Evolutionary conservation across 2,888 invertebrate genomes (phyloP).

Genomic region (Danaus chrysippus): DNA sequence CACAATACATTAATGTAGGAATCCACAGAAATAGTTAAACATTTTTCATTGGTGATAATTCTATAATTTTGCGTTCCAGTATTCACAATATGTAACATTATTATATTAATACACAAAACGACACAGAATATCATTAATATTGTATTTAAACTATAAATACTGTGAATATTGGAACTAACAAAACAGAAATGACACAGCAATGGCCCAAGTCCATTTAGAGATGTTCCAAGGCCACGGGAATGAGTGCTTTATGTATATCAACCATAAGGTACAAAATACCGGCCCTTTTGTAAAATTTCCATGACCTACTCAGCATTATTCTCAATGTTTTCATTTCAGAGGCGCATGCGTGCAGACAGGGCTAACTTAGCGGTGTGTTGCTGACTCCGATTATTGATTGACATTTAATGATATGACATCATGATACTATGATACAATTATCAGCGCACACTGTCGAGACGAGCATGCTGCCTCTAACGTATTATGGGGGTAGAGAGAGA

Average conservation of each 20-base stretch:
- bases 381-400: conserved; percentile 56
- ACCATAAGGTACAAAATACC: conserved; percentile 27
- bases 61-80: conserved; percentile 45
- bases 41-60: conserved; percentile 30
- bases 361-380: conserved; percentile 74
- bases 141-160: conserved; percentile 21
- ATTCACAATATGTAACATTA: conserved; percentile 43
- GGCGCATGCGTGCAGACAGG: conserved; percentile 78
- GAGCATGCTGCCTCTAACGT: conserved; percentile 75
- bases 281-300: conserved; percentile 58
- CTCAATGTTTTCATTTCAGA: conserved; percentile 77
- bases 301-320: conserved; percentile 78
- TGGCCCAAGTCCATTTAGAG: conserved; percentile 56
- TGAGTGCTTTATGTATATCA: conserved; percentile 45
- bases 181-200: conserved; percentile 50
- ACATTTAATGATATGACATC: conserved; percentile 41
- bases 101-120: not conserved
- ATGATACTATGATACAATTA: conserved; percentile 49
- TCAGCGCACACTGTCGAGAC: conserved; percentile 75
- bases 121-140: not conserved
- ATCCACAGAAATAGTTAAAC: conserved; percentile 30
- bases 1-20: not conserved
- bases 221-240: conserved; percentile 59
- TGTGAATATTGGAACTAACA: conserved; percentile 70
- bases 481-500: conserved; percentile 17